Evolutionary conservation across 2,797 vertebrate species (phyloP), one percentile per base, ranked within the genome.

Genomic region (Zenarchopterus dispar): DNA sequence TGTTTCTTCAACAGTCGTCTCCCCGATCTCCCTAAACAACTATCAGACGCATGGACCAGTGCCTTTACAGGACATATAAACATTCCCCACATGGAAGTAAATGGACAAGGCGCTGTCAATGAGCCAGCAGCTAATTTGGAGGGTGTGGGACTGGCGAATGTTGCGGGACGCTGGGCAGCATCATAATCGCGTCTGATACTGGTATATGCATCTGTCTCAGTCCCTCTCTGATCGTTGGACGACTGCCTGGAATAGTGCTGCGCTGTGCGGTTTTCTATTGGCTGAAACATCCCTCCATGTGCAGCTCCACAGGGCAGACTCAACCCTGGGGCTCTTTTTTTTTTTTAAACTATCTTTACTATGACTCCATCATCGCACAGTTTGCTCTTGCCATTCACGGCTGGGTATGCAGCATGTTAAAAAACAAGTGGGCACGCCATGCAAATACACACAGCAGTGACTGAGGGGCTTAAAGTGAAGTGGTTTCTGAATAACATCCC

Each of bases 181-280:
- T 93, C 92, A 92, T 95, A 94, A 94, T 92, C 90, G 77, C 86
- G 93, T 93, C 94, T 94, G 91, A 92, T 93, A 93, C 89, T 60
- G 73, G 73, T 80, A 75, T 63, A 93, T 77, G 80, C 84, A 85
- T 91, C 84, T 86, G 84, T 86, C 85, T 86, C 75, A 21, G 85
- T 62, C 75, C 75, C 90, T 93, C 90, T 92, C 70, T 79, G 75
- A 85, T 88, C 87, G 90, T 87, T 96, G 95, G 93, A 93, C 24
- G 73, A 56, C 78, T 91, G 94, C 94, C 94, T 89, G 82, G 92
- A 93, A 92, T 91, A 88, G 84, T 94, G 91, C 91, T 91, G 89
- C 69, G 80, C 63, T 90, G 82, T 11, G 1, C 86, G 53, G 57
- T 91, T 94, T 93, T 88, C 80, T 79, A 90, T 93, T 89, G 76